phyloP scores from a whole-genome alignment of 2,797 vertebrate genomes.

The Urosaurus nigricauda region DNA sequence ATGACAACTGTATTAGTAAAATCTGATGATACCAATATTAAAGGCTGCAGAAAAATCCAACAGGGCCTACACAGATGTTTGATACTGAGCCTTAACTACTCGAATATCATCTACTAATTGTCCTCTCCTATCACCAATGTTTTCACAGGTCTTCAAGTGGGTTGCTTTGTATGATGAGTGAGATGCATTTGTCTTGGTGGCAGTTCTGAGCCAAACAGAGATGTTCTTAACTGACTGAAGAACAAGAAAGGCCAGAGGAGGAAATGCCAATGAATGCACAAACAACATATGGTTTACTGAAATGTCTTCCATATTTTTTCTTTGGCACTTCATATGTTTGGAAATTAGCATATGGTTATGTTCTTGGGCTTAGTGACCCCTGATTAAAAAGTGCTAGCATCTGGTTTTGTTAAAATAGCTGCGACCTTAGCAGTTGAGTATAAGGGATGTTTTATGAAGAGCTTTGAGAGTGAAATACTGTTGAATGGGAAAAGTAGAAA shows the following conservation, averaged over 20 bases:
- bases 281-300: not conserved
- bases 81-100: too few species aligned
- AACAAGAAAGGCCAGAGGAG: not conserved
- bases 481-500: not conserved
- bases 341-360: slow-evolving; percentile 9
- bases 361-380: not conserved
- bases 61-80: too few species aligned
- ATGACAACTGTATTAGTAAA: too few species aligned
- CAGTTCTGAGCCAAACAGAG: not conserved
- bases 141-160: not conserved
- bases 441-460: not conserved
- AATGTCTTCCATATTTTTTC: not conserved
- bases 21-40: too few species aligned
- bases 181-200: not conserved
- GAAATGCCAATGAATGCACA: slow-evolving; percentile 8
- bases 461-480: slow-evolving; percentile 7
- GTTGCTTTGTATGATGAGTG: not conserved
- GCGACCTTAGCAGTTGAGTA: not conserved
- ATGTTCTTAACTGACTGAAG: not conserved
- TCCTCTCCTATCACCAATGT: too few species aligned
- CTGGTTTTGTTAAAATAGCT: not conserved
- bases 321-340: not conserved
- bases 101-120: too few species aligned
- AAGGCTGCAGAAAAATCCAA: too few species aligned
- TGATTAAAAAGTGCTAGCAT: not conserved